Base-by-base conservation (phyloP, 2,113 vertebrate genomes). In the Tragelaphus scriptus region DNA sequence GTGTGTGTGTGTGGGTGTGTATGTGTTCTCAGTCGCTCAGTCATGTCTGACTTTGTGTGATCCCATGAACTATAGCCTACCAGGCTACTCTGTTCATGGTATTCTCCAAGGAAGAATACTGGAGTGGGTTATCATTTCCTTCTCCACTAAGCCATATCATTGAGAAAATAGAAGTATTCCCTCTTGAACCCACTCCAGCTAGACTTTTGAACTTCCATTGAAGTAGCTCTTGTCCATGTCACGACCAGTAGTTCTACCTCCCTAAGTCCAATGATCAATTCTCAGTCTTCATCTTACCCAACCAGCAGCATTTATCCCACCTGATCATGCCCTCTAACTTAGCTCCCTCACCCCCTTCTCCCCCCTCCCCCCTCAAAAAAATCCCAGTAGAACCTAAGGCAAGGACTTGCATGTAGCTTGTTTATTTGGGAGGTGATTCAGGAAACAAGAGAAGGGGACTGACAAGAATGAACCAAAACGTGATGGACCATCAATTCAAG, bases 201-300 rank as follows among this genome's bases (percentile, higher is more conserved):
- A 82, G 47, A 3, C 44, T 61, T 77, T 77, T 63, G 25, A 88
- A 93, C 12, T 1, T 80, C 58, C 68, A 71, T 13, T 77, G n/a
- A 89, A 90, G 53, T 47, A 25, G 44, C 90, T 86, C 26, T 68
- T 80, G 11, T 81, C 53, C 85, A 47, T 36, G 53, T 90, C 49
- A 36, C 6, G n/a, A 12, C 17, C n/a, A 44, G 15, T 90, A 85
- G 79, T 86, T 65, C 56, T 93, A 86, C 44, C 32, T 93, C 92
- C 36, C 40, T 90, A 61, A 71, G 59, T 81, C 28, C 28, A 86
- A 26, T 68, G 14, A 49, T 85, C 56, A 88, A 32, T 63, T 85
- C 10, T 92, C 85, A 65, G 26, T 75, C 63, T 61, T 88, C 19
- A 92, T 86, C 49, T 95, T 68, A 85, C 32, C 63, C 51, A 59